phyloP scores from a whole-genome alignment of 2,113 vertebrate genomes.

The Cephalopholis sonnerati region DNA sequence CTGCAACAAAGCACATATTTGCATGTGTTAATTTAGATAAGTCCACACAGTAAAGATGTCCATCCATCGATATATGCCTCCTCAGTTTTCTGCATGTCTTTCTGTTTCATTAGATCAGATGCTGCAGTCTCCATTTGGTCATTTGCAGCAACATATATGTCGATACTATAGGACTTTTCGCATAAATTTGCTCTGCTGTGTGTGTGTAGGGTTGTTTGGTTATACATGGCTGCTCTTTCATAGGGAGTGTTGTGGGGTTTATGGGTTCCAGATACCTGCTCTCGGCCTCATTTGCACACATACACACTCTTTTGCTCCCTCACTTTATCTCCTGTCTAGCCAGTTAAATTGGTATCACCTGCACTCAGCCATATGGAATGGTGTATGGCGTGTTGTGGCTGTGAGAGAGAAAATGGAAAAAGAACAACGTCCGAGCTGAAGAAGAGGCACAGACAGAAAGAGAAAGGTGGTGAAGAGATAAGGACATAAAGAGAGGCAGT shows the following conservation, averaged over 20 bases:
- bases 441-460: slow-evolving; percentile 11
- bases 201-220: slow-evolving; percentile 20
- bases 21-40: not conserved
- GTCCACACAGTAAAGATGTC: not conserved
- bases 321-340: not conserved
- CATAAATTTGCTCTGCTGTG: not conserved
- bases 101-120: not conserved
- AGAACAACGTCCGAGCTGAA: not conserved
- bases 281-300: not conserved
- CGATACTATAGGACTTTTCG: not conserved
- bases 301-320: not conserved
- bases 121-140: not conserved
- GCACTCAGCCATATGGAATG: slow-evolving; percentile 22
- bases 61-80: not conserved
- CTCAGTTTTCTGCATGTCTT: not conserved
- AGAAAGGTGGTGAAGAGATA: not conserved
- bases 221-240: slow-evolving; percentile 34
- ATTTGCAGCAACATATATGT: not conserved
- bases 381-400: slow-evolving; percentile 1
- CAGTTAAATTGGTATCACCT: slow-evolving; percentile 43
- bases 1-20: not conserved
- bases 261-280: slow-evolving; percentile 23
- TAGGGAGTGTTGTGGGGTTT: slow-evolving; percentile 5
- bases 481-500: not conserved
- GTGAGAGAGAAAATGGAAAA: slow-evolving; percentile 17